A percentile compares a stretch with the other conserved stretches of the same genome.
Evolutionary conservation across 2,113 vertebrate species (phyloP).

Genomic region (Mormoops blainvillei): DNA sequence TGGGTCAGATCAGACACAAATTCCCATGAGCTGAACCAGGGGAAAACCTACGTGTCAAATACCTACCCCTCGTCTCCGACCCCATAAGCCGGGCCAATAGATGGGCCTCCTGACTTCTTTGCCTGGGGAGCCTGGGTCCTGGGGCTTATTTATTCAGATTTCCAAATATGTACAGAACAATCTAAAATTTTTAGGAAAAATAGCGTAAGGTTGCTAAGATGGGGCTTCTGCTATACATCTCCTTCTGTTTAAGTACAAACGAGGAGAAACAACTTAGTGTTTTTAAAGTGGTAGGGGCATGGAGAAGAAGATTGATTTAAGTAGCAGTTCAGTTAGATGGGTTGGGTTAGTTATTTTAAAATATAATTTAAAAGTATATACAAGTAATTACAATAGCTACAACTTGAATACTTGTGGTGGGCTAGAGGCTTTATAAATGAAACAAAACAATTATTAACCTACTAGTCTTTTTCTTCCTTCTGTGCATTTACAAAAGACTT

Average conservation of each 20-base stretch:
- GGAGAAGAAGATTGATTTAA: background rate
- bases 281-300: background rate
- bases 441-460: background rate
- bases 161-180: background rate
- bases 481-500: background rate
- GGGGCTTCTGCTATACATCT: background rate
- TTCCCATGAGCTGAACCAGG: background rate
- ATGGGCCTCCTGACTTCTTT: background rate
- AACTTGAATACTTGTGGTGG: background rate
- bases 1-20: background rate
- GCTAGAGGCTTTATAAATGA: background rate
- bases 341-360: conserved; percentile 19
- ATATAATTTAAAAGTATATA: background rate
- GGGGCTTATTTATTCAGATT: background rate
- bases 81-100: background rate
- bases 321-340: background rate
- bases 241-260: background rate
- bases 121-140: background rate
- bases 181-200: background rate
- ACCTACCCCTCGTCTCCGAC: background rate
- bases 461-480: background rate
- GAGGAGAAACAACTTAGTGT: background rate
- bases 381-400: background rate
- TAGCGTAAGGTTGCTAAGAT: background rate
- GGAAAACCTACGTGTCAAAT: background rate